Conservation (phyloP, 2,113 vertebrate genomes). For the Atractosteus spatula region DNA sequence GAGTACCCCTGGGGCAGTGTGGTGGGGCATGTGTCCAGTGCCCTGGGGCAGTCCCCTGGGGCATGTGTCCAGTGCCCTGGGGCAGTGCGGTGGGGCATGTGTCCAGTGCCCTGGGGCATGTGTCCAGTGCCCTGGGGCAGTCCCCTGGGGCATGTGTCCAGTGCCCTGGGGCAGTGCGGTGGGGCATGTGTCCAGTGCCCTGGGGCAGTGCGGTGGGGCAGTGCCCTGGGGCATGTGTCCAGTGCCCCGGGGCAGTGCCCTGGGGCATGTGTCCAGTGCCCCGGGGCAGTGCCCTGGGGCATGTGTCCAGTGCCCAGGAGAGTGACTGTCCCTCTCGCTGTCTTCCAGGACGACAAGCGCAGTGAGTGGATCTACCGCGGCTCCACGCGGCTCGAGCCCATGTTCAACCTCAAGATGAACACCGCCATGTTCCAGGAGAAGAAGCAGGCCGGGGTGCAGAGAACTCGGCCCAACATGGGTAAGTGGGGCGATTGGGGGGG, state of each 20-base stretch:
- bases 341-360: constrained; percentile 83
- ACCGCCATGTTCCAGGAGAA: constrained; percentile 86
- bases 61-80: neutral
- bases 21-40: no score
- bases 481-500: constrained; percentile 10
- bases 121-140: no score
- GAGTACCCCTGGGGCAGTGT: neutral
- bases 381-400: constrained; percentile 91
- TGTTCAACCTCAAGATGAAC: constrained; percentile 96
- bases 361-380: constrained; percentile 98
- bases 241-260: neutral
- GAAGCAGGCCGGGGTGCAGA: constrained; percentile 84
- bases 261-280: constrained; percentile 8
- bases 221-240: no score
- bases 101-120: neutral
- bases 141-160: no score
- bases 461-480: constrained; percentile 92
- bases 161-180: neutral
- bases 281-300: no score
- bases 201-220: no score
- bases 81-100: neutral
- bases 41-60: neutral
- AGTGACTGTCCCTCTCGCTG: no score
- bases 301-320: no score
- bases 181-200: constrained; percentile 8